Conservation (phyloP, 2,113 vertebrate genomes). For the Emydocephalus ijimae region DNA sequence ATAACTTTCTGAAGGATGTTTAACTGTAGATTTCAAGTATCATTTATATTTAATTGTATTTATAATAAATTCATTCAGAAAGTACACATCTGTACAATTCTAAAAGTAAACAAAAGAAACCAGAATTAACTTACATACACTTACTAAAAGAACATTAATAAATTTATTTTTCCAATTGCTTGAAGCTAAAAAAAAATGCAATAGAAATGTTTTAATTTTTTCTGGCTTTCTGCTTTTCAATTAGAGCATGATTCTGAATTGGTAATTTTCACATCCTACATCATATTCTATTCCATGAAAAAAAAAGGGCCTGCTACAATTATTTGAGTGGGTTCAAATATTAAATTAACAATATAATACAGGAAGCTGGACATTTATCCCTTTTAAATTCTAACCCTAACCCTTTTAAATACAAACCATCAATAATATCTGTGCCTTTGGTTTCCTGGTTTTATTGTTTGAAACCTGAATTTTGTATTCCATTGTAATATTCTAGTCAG, state of each 20-base stretch:
- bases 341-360: neutral
- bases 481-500: neutral
- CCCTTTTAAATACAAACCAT: neutral
- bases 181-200: neutral
- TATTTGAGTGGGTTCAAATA: neutral
- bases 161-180: neutral
- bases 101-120: neutral
- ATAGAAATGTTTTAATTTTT: neutral
- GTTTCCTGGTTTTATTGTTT: neutral
- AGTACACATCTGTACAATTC: neutral
- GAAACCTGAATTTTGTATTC: neutral
- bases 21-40: neutral
- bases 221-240: neutral
- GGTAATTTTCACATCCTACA: neutral
- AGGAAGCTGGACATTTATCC: neutral
- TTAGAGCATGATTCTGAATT: neutral
- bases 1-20: neutral
- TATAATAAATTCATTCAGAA: neutral
- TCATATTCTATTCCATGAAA: neutral
- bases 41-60: neutral
- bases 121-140: neutral
- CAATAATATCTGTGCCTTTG: neutral
- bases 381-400: neutral
- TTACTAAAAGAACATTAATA: neutral
- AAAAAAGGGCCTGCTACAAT: neutral